A percentile compares a stretch with the other conserved stretches of the same genome.
phyloP scores from a whole-genome alignment of 23 tunicate genomes.

The Aplidium turbinatum region DNA sequence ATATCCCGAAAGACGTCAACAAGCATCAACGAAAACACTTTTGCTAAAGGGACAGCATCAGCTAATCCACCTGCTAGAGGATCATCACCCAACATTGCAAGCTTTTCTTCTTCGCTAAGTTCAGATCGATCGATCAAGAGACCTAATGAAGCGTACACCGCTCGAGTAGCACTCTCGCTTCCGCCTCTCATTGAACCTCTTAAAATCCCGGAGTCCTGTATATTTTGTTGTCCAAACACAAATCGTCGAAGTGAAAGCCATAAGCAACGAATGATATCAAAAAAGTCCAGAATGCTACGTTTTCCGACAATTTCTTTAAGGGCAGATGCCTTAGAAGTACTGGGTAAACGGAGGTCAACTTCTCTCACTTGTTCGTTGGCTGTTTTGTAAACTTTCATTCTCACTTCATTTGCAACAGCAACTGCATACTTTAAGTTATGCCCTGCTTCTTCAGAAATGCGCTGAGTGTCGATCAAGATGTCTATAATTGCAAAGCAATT shows the following conservation, averaged over 20 bases:
- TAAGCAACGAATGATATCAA: not conserved
- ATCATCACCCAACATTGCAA: too few species aligned
- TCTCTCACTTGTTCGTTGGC: conserved; percentile 19
- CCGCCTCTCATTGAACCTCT: not conserved
- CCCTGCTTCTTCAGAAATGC: conserved; percentile 8
- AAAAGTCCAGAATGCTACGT: conserved; percentile 14
- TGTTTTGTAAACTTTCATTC: conserved; percentile 30
- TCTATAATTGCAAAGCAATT: conserved; percentile 21
- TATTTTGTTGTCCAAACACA: not conserved
- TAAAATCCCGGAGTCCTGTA: not conserved
- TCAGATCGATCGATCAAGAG: too few species aligned
- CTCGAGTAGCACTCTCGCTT: not conserved
- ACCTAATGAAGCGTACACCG: not conserved
- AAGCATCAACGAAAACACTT: too few species aligned
- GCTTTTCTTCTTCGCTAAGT: too few species aligned
- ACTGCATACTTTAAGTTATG: conserved; percentile 35
- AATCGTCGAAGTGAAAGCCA: not conserved
- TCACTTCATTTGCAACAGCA: conserved; percentile 36
- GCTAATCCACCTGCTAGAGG: too few species aligned
- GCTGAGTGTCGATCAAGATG: not conserved
- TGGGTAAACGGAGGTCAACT: not conserved
- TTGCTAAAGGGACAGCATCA: too few species aligned
- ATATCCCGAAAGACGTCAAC: too few species aligned
- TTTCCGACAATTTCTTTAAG: conserved; percentile 23
- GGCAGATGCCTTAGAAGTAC: not conserved